Conservation (phyloP, 2,797 vertebrate genomes). For the Sphenopsis melanotis region DNA sequence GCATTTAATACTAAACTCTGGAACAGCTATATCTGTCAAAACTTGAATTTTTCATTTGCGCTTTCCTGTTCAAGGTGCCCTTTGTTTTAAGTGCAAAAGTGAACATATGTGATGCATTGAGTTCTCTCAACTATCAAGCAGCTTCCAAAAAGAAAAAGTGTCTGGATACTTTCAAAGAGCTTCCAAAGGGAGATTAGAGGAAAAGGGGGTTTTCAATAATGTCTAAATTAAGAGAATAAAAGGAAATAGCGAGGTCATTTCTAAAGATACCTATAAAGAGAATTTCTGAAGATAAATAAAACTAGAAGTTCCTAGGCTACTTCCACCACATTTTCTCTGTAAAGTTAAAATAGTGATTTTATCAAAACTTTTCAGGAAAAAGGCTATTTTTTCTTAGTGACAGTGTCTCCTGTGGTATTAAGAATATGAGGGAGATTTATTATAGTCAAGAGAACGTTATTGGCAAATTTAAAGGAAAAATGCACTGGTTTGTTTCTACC, state of each 20-base stretch:
- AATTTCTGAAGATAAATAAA: background rate
- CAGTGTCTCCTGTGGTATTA: background rate
- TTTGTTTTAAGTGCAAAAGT: background rate
- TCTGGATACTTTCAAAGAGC: background rate
- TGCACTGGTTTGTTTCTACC: fast-evolving
- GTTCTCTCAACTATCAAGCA: background rate
- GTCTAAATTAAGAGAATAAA: background rate
- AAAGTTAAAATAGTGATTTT: background rate
- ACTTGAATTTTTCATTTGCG: background rate
- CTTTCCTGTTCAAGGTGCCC: background rate
- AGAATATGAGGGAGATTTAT: background rate
- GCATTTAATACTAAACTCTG: background rate
- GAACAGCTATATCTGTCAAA: background rate
- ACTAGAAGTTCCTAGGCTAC: background rate
- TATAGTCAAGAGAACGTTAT: background rate
- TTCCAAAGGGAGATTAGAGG: background rate
- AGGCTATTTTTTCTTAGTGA: background rate
- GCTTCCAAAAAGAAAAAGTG: background rate
- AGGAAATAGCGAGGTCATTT: background rate
- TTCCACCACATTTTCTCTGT: background rate
- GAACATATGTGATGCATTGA: background rate
- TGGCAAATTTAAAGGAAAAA: background rate
- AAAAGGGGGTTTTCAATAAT: background rate
- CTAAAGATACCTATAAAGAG: background rate
- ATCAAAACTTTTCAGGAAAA: background rate